phyloP scores from a whole-genome alignment of 2,113 vertebrate genomes.

The Mobula birostris region DNA sequence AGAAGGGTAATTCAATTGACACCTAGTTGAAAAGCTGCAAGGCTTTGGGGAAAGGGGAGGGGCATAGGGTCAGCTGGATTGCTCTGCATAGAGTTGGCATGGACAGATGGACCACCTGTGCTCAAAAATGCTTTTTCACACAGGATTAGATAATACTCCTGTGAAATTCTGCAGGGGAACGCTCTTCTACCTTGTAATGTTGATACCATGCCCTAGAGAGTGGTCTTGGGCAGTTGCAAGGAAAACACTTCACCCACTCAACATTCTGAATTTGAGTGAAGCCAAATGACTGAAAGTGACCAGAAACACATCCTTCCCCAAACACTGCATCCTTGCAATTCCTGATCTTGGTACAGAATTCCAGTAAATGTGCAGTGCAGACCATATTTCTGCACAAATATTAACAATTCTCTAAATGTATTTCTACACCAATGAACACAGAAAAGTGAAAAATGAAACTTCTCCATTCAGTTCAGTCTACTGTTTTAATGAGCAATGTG shows the following conservation, averaged over 20 bases:
- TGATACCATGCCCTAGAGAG: not conserved
- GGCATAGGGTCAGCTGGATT: too few species aligned
- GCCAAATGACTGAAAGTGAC: not conserved
- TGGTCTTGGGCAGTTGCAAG: too few species aligned
- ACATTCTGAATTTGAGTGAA: not conserved
- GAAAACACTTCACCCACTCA: not conserved
- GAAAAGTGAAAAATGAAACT: too few species aligned
- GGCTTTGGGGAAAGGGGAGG: too few species aligned
- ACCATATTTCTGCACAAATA: not conserved
- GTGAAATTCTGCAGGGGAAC: not conserved
- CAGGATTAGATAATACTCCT: not conserved
- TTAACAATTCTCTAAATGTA: not conserved
- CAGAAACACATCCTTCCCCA: not conserved
- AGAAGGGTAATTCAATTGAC: too few species aligned
- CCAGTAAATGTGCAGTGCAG: not conserved
- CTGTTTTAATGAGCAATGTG: not conserved
- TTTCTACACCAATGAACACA: too few species aligned
- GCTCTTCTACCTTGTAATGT: not conserved
- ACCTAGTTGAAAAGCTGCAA: too few species aligned
- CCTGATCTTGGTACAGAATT: not conserved
- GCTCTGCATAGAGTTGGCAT: too few species aligned
- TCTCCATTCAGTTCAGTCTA: not conserved
- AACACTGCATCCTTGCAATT: not conserved
- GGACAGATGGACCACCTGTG: too few species aligned
- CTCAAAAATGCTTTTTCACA: not conserved